Evolutionary conservation across 2,888 invertebrate genomes (phyloP).

Genomic region (Cerceris ruficornis): DNA sequence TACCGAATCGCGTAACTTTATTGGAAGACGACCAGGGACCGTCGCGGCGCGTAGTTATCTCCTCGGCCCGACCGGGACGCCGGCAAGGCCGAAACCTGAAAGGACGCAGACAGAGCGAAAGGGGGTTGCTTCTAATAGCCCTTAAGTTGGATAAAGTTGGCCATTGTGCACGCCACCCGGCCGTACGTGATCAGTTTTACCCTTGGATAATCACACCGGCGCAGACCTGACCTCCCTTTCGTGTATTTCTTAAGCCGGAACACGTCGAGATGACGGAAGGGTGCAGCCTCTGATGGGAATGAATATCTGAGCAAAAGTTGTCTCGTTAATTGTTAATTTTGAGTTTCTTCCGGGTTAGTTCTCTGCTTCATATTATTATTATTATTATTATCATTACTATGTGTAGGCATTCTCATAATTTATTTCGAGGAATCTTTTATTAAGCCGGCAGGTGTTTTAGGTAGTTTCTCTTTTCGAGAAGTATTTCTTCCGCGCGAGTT

Average conservation of each 20-base stretch:
- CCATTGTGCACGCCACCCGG: slow-evolving; percentile 66
- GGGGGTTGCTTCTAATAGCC: slow-evolving; percentile 68
- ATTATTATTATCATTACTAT: too few relatives aligned
- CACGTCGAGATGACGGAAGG: slow-evolving; percentile 29
- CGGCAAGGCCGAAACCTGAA: slow-evolving; percentile 53
- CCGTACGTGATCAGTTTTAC: slow-evolving; percentile 70
- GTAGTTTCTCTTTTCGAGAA: too few relatives aligned
- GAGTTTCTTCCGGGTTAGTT: too few relatives aligned
- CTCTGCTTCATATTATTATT: too few relatives aligned
- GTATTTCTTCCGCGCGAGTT: too few relatives aligned
- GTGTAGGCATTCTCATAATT: too few relatives aligned
- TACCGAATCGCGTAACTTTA: slow-evolving; percentile 66
- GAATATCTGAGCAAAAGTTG: slow-evolving; percentile 1
- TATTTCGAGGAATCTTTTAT: too few relatives aligned
- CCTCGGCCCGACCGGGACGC: slow-evolving; percentile 54
- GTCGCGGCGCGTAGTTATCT: slow-evolving; percentile 54
- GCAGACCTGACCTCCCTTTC: slow-evolving; percentile 57
- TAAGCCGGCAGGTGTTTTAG: too few relatives aligned
- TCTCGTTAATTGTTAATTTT: too few relatives aligned
- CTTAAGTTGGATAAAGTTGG: slow-evolving; percentile 69
- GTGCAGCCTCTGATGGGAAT: slow-evolving; percentile 9
- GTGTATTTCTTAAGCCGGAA: slow-evolving; percentile 43
- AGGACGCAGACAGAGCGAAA: slow-evolving; percentile 62
- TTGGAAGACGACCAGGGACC: slow-evolving; percentile 64
- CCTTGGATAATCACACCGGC: slow-evolving; percentile 64